Conservation (phyloP, 2,888 invertebrate species). For the Schrankia costaestrigalis region DNA sequence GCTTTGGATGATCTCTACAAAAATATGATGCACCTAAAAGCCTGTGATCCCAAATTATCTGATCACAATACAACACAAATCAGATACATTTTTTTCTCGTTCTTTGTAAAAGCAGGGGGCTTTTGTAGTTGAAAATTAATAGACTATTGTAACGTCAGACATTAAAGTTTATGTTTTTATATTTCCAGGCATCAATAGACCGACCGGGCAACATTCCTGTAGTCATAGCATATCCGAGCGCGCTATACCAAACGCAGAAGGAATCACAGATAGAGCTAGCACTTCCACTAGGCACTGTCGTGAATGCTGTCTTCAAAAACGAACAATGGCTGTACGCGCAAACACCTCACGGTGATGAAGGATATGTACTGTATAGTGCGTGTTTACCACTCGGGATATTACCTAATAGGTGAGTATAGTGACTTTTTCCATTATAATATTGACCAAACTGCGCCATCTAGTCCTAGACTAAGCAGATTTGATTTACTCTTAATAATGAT, state of each 20-base stretch:
- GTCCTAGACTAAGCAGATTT: background rate
- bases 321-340: slow-evolving; percentile 92
- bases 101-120: no score
- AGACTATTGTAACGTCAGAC: no score
- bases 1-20: no score
- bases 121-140: no score
- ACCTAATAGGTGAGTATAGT: slow-evolving; percentile 67
- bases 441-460: background rate
- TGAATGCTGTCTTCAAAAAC: slow-evolving; percentile 92
- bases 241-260: slow-evolving; percentile 86
- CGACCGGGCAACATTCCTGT: slow-evolving; percentile 93
- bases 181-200: slow-evolving; percentile 85
- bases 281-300: slow-evolving; percentile 90
- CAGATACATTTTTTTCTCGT: no score
- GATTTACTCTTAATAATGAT: no score
- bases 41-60: no score
- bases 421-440: background rate
- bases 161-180: no score
- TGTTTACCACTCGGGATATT: slow-evolving; percentile 89
- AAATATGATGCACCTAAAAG: no score
- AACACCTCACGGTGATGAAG: slow-evolving; percentile 91
- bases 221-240: slow-evolving; percentile 87
- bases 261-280: slow-evolving; percentile 85
- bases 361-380: slow-evolving; percentile 88
- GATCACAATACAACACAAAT: no score